These are phyloP conservation scores for Philantomba maxwellii DNA, from an alignment of 2,113 vertebrate genomes.

Conservation along the genomic window DNA sequence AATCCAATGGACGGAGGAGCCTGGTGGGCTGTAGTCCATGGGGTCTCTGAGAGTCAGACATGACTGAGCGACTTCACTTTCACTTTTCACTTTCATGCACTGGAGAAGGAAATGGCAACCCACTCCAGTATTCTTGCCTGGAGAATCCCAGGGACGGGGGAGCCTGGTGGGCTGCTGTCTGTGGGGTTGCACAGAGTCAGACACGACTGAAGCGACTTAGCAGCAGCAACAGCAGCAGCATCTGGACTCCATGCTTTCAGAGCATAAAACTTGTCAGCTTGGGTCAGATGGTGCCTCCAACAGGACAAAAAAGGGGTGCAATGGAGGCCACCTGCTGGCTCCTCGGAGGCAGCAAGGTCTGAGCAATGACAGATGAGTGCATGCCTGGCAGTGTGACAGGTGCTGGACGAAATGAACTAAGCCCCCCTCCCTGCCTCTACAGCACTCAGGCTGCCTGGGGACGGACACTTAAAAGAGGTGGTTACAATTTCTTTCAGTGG, in stretches of 20 bases:
- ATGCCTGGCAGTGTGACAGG: neutral
- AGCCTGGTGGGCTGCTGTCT: too few species aligned
- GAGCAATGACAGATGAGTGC: neutral
- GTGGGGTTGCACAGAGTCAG: too few species aligned
- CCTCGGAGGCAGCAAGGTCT: neutral
- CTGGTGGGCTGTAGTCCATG: too few species aligned
- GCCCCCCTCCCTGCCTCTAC: neutral
- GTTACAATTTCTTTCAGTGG: neutral
- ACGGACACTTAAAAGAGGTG: neutral
- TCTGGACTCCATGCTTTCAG: neutral
- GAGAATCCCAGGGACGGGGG: too few species aligned
- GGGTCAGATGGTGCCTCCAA: accelerated
- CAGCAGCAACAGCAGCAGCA: too few species aligned
- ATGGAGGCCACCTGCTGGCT: neutral
- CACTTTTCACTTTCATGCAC: too few species aligned
- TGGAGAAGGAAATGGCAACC: too few species aligned
- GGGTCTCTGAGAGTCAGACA: too few species aligned
- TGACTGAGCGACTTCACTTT: too few species aligned
- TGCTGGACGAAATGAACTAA: neutral
- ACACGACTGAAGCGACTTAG: too few species aligned
- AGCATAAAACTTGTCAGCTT: neutral
- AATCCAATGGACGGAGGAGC: too few species aligned
- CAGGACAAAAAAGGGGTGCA: neutral
- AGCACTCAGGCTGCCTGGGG: neutral
- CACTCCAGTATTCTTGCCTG: too few species aligned